Evolutionary conservation across 2,888 invertebrate species (phyloP), one percentile per base, ranked within the genome.

Genomic region (Pyrochroa serraticornis): DNA sequence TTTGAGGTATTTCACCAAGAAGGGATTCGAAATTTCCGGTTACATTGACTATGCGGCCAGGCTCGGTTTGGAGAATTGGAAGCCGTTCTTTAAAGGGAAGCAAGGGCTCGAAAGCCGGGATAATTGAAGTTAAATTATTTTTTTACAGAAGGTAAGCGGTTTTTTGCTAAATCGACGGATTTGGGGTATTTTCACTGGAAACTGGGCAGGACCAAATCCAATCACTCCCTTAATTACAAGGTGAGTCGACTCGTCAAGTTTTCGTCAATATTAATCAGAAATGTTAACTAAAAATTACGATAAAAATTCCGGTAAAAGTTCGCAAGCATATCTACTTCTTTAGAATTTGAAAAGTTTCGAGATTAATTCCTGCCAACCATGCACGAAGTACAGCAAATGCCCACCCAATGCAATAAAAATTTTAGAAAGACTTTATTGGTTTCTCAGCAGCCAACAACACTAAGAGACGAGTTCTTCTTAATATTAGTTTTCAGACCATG

Each of bases 31-130:
- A 74, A 85, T 93, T 56, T 93, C 93, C 0, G 92, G 90, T 1
- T 95, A 93, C 73, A 88, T 95, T 30, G 95, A 95, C 76, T 93
- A 87, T 75, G 85, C 85, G 0, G 86, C 90, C 59, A 82, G 91
- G 43, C 80, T 93, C 7, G 80, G 84, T 45, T 80, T 82, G 0
- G 90, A 92, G 66, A 87, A 93, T 73, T 94, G 92, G 90, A 79
- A 79, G n/a, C 84, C 84, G 1, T 89, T 92, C 73, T 94, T 92
- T 75, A 81, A 80, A 61, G 83, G 85, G 8, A 84, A 50, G 45
- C 7, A 13, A 3, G 22, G 3, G 9, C 35, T 31, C 10, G 6
- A 14, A 3, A 2, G 8, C 31, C 22, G 3, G n/a, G n/a, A 43
- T 9, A 43, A 55, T 55, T 46, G 42, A 47, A 50, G 39, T 33